Evolutionary conservation across 2,113 vertebrate genomes (phyloP).

Genomic region (Sclerurus mexicanus): DNA sequence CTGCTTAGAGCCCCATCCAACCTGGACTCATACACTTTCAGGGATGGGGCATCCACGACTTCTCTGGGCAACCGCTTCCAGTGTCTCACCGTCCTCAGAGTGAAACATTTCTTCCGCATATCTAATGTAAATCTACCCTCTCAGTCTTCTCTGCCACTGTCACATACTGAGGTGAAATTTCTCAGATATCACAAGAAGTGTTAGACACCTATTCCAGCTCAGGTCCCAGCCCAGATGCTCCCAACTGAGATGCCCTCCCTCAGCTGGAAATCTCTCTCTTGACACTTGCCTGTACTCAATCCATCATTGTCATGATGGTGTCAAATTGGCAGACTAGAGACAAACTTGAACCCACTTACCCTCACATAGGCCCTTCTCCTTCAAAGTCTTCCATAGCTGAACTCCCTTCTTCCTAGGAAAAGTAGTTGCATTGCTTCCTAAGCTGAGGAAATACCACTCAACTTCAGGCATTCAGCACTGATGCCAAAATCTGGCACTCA

Average conservation of each 20-base stretch:
- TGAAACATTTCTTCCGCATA: neutral
- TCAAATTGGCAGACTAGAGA: neutral
- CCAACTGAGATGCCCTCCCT: neutral
- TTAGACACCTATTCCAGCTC: neutral
- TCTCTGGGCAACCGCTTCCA: neutral
- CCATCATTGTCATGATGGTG: neutral
- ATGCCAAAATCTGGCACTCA: neutral
- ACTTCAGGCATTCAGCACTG: neutral
- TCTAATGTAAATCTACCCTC: neutral
- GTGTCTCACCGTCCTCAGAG: neutral
- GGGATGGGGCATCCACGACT: too few species aligned
- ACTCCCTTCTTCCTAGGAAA: neutral
- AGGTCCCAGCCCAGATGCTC: neutral
- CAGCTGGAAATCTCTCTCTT: neutral
- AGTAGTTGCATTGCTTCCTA: neutral
- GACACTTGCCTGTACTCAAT: neutral
- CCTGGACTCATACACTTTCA: neutral
- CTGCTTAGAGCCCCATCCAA: neutral
- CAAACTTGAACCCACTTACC: constrained; percentile 1
- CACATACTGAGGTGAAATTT: neutral
- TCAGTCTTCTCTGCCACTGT: neutral
- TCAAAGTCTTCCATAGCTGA: neutral
- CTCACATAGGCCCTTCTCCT: neutral
- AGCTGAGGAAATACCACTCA: neutral
- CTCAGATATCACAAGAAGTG: neutral